phyloP scores from a whole-genome alignment of 2,888 invertebrate species.

The Dicyrtoma fusca region DNA sequence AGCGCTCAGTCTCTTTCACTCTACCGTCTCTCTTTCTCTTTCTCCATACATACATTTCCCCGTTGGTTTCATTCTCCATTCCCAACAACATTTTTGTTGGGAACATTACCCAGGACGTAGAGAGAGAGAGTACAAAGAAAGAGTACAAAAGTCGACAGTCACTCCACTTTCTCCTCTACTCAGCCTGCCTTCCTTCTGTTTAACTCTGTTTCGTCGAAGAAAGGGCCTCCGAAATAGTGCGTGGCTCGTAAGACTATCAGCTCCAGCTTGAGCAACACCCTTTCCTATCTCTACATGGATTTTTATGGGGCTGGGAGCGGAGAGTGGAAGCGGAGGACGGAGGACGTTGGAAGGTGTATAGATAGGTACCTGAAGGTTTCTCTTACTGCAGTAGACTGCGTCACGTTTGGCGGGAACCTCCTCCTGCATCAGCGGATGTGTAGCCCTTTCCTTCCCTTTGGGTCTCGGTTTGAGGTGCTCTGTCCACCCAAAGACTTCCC shows the following conservation, averaged over 20 bases:
- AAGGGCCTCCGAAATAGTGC: too few relatives aligned
- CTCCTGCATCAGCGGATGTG: background rate
- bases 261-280: background rate
- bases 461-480: background rate
- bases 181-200: background rate
- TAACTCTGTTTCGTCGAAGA: background rate
- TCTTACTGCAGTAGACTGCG: background rate
- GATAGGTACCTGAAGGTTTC: background rate
- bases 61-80: too few relatives aligned
- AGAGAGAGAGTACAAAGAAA: background rate
- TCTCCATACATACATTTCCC: background rate
- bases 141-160: too few relatives aligned
- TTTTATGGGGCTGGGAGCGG: background rate
- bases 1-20: background rate
- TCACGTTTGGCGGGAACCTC: slow-evolving; percentile 3
- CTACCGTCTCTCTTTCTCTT: background rate
- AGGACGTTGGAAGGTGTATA: background rate
- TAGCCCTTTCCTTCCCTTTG: background rate
- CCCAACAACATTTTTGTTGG: too few relatives aligned
- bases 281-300: background rate
- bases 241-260: background rate
- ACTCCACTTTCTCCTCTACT: background rate
- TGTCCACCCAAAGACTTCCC: too few relatives aligned
- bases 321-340: background rate
- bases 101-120: too few relatives aligned